Evolutionary conservation across 1,140 invertebrate species (phyloP), one percentile per base, ranked within the genome.

Genomic region (Trissolcus basalis): DNA sequence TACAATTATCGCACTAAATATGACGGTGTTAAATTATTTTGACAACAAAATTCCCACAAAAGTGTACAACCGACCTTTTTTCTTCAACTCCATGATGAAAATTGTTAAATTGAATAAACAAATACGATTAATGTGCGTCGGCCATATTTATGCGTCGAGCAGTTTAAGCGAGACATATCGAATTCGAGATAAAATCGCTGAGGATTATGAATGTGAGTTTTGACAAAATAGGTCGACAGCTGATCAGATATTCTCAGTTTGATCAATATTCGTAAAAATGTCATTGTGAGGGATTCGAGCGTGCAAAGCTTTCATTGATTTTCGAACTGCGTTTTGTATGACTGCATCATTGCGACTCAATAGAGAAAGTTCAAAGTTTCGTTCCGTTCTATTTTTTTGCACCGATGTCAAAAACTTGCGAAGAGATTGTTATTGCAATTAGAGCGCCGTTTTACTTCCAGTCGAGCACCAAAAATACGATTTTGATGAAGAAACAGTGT

Each of bases 401-500:
- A n/a, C n/a, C 19, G 19, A 6, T 27, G 19, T 27, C 19, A 27
- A 27, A 27, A 27, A 27, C 6, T 27, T 1, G 19, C 19, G 19
- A 27, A 27, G 19, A 27, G 19, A 27, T 27, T 27, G 19, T 27
- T 27, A 27, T 27, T 27, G 19, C 19, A 27, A 27, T 27, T 27
- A 27, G 19, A 27, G 19, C 6, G 0, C 10, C 12, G 12, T 13
- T 44, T 13, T 58, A 36, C 33, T 60, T 10, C 44, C n/a, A 45
- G 36, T 36, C 14, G 32, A 35, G 6, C 13, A 1, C 8, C 16
- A n/a, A 47, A 72, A 72, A 60, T 60, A 44, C 51, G 45, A 50
- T 49, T 61, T 73, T 55, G 36, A 60, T 49, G 45, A 51, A 55
- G 39, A 72, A 74, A 43, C n/a, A 67, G 56, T 16, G 39, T 51